These are phyloP conservation scores for Nephrocerus scutellatus DNA, from an alignment of 2,888 invertebrate genomes.

Conservation along the genomic window DNA sequence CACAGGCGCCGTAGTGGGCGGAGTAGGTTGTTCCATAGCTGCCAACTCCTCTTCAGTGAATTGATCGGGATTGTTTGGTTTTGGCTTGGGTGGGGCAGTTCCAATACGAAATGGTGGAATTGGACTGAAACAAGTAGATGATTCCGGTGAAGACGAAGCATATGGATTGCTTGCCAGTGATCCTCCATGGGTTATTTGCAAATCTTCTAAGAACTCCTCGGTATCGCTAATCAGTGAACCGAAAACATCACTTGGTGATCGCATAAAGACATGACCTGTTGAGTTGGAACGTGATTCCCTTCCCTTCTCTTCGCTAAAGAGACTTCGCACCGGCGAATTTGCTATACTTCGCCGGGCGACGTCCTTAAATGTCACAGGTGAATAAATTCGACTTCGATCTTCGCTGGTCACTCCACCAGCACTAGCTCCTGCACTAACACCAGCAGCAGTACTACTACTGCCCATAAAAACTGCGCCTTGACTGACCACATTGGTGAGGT, in stretches of 20 bases:
- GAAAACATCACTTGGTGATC: conserved; percentile 55
- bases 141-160: conserved; percentile 25
- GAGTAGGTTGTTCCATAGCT: conserved; percentile 39
- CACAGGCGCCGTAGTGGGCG: conserved; percentile 50
- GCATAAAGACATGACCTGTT: conserved; percentile 52
- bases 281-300: conserved; percentile 66
- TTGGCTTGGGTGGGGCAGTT: conserved; percentile 49
- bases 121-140: conserved; percentile 49
- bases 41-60: conserved; percentile 45
- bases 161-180: conserved; percentile 33
- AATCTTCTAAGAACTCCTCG: conserved; percentile 51
- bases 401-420: conserved; percentile 30
- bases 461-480: too few relatives aligned
- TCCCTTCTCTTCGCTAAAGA: conserved; percentile 43
- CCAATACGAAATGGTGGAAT: conserved; percentile 55
- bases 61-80: conserved; percentile 38
- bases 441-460: conserved; percentile 14
- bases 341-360: conserved; percentile 72
- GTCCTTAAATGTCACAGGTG: conserved; percentile 78
- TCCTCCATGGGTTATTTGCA: conserved; percentile 37
- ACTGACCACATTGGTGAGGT: too few relatives aligned
- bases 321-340: conserved; percentile 61
- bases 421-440: conserved; percentile 12
- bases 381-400: conserved; percentile 69
- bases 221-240: conserved; percentile 54